Evolutionary conservation across 2,888 invertebrate genomes (phyloP).

Genomic region (Empis stercorea): DNA sequence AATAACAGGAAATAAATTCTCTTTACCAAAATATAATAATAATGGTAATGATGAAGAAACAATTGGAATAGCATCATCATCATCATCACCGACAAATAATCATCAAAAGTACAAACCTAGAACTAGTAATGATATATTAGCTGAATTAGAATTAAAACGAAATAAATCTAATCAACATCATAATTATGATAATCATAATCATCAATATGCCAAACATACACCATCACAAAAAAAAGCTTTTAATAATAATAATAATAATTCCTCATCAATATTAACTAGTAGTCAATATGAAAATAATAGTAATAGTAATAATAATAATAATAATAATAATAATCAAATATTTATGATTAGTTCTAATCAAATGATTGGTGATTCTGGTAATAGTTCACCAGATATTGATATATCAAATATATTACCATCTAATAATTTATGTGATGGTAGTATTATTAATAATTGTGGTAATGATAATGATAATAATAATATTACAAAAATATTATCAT

Average conservation of each 20-base stretch:
- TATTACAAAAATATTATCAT: too few species aligned
- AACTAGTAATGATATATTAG: not conserved
- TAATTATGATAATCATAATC: not conserved
- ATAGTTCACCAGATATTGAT: too few species aligned
- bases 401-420: too few species aligned
- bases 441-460: too few species aligned
- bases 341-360: not conserved
- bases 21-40: not conserved
- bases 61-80: not conserved
- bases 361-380: too few species aligned
- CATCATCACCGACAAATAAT: not conserved
- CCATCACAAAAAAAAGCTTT: too few species aligned
- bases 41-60: not conserved
- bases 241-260: too few species aligned
- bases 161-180: not conserved
- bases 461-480: too few species aligned
- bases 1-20: not conserved
- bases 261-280: not conserved
- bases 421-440: too few species aligned
- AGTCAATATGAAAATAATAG: not conserved
- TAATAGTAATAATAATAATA: not conserved
- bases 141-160: not conserved
- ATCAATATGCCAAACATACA: not conserved
- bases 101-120: not conserved
- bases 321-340: not conserved